Base-by-base conservation (phyloP, 2,113 vertebrate genomes). In the Leptocoma aspasia region DNA sequence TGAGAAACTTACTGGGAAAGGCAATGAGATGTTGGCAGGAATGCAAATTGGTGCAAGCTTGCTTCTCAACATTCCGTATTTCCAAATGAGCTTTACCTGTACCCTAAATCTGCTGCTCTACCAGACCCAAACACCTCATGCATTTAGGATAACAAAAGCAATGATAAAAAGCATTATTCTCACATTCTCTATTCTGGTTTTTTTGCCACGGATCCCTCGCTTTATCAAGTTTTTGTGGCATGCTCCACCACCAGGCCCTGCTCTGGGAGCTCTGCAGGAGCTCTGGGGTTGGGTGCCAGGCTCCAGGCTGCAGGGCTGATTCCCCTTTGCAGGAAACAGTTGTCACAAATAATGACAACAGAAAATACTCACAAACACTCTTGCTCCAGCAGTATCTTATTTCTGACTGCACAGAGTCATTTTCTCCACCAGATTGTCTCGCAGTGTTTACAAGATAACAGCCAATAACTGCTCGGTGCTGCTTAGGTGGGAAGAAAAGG, bases 391-490 rank as follows among this genome's bases (percentile, higher is more conserved):
- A 68, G n/a, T 31, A 27, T 59, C 75, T 83, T 61, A 81, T 90
- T 90, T 87, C 70, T 72, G 80, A 47, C 89, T 61, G 65, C 69
- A 94, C 37, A 1, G 52, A 95, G 73, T 57, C 53, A 89, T 90
- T 91, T 96, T 44, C 61, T 89, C 50, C 57, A 39, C 49, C n/a
- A 92, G 60, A 86, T 86, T 91, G 84, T 90, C 90, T 86, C 15
- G 56, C 80, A 68, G n/a, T 64, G 77, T 83, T 95, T 90, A 93
- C 68, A 92, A 87, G 91, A 80, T 65, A 89, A 72, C 77, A 94
- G 64, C 54, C 71, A 96, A 49, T 92, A 92, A 77, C 84, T 52
- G 63, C 17, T 82, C 16, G 6, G 15, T 35, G 44, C 35, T 87
- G 80, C 7, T 72, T 78, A 61, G 66, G 65, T 49, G 60, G 73